Conservation (phyloP, 1,140 invertebrate genomes). For the Pantala flavescens region DNA sequence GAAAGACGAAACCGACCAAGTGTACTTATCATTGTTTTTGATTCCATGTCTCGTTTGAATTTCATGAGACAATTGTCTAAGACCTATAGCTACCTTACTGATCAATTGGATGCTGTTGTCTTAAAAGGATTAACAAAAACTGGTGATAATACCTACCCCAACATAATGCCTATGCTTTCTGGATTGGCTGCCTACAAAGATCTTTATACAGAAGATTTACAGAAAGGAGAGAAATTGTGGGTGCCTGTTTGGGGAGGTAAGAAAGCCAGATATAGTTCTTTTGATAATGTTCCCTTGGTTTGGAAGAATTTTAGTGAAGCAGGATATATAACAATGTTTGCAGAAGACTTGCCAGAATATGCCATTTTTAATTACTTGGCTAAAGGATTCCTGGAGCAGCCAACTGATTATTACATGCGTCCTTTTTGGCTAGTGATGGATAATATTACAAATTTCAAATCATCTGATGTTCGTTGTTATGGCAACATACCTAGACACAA, state of each 20-base stretch:
- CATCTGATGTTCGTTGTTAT: constrained; percentile 34
- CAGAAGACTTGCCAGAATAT: constrained; percentile 34
- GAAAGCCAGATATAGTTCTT: constrained; percentile 23
- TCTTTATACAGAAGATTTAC: neutral
- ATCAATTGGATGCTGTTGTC: constrained; percentile 31
- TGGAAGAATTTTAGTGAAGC: constrained; percentile 31
- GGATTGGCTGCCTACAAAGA: constrained; percentile 22
- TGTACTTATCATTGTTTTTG: constrained; percentile 42
- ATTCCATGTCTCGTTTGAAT: constrained; percentile 47
- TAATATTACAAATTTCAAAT: constrained; percentile 25
- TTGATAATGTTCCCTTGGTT: constrained; percentile 31
- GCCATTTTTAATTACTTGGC: constrained; percentile 35
- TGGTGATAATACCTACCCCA: constrained; percentile 38
- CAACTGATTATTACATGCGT: constrained; percentile 38
- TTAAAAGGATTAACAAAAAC: constrained; percentile 34
- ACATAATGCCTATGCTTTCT: constrained; percentile 34
- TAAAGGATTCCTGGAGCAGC: constrained; percentile 33
- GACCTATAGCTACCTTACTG: constrained; percentile 36
- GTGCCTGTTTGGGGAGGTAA: constrained; percentile 11
- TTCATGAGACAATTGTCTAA: constrained; percentile 43
- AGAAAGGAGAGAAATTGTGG: constrained; percentile 13
- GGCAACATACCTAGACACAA: constrained; percentile 38
- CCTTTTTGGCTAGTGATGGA: constrained; percentile 32
- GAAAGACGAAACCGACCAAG: constrained; percentile 18
- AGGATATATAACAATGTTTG: constrained; percentile 34